Conservation (phyloP, 2,113 vertebrate species). For the Suncus etruscus region DNA sequence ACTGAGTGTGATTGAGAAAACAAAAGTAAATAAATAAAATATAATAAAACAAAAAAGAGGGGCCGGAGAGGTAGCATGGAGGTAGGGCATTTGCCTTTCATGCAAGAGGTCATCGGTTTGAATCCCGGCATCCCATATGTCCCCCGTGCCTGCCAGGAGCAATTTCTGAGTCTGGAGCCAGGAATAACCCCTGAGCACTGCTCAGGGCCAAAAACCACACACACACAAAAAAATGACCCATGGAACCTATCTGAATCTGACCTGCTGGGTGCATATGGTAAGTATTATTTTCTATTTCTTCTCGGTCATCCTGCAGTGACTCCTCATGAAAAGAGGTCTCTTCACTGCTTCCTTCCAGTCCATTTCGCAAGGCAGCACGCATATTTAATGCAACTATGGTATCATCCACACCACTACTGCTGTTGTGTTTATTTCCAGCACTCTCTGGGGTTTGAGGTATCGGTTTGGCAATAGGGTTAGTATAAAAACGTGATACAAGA, state of each 20-base stretch:
- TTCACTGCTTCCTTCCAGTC: constrained; percentile 94
- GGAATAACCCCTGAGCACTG: too few species aligned
- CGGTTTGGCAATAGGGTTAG: constrained; percentile 94
- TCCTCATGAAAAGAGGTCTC: constrained; percentile 94
- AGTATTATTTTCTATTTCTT: constrained; percentile 86
- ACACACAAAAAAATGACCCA: not conserved
- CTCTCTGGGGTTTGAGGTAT: constrained; percentile 89
- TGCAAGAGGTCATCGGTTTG: too few species aligned
- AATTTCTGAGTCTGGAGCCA: too few species aligned
- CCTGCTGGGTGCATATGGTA: constrained; percentile 93
- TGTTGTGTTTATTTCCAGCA: constrained; percentile 81
- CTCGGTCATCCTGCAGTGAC: constrained; percentile 92
- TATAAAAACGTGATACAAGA: constrained; percentile 92
- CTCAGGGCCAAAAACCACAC: too few species aligned
- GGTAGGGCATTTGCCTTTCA: too few species aligned
- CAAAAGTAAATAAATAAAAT: too few species aligned
- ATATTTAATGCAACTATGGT: constrained; percentile 94
- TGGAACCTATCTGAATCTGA: constrained; percentile 74
- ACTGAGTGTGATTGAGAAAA: too few species aligned
- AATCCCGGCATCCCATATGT: too few species aligned
- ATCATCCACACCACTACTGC: constrained; percentile 88
- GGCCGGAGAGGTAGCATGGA: too few species aligned
- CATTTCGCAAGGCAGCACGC: constrained; percentile 88
- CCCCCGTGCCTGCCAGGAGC: too few species aligned
- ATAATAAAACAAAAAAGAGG: too few species aligned